A percentile compares a stretch with the other conserved stretches of the same genome.
phyloP scores from a whole-genome alignment of 2,797 vertebrate species.

The Artibeus jamaicensis region DNA sequence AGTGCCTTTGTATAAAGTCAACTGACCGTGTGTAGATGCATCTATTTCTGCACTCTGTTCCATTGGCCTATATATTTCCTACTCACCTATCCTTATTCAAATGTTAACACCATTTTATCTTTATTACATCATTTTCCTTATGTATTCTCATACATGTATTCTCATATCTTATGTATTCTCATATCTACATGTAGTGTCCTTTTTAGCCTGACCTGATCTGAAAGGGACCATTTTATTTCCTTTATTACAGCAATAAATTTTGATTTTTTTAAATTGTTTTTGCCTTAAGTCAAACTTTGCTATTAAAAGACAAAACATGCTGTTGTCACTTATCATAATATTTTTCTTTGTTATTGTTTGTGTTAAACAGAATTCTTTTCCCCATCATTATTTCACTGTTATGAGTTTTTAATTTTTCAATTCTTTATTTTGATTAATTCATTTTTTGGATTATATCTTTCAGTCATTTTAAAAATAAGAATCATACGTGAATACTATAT shows the following conservation, averaged over 20 bases:
- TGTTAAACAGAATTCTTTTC: background rate
- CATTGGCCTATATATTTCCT: background rate
- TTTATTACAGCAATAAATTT: background rate
- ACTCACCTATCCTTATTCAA: background rate
- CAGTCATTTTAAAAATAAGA: no score
- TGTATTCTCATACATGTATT: no score
- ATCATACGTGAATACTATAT: background rate
- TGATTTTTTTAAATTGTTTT: background rate
- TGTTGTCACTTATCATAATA: background rate
- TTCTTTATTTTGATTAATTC: background rate
- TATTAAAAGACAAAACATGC: background rate
- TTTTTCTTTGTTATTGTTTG: background rate
- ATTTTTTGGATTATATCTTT: no score
- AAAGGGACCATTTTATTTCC: background rate
- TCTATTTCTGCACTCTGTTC: no score
- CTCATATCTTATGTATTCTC: background rate
- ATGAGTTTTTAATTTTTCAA: background rate
- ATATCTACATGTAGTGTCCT: background rate
- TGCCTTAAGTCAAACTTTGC: background rate
- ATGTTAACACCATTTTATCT: background rate
- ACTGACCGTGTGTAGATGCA: no score
- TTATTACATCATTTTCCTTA: background rate
- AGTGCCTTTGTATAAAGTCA: background rate
- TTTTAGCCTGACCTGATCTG: background rate
- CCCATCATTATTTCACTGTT: background rate